phyloP scores from a whole-genome alignment of 2,888 invertebrate species.

The Zele albiditarsus region DNA sequence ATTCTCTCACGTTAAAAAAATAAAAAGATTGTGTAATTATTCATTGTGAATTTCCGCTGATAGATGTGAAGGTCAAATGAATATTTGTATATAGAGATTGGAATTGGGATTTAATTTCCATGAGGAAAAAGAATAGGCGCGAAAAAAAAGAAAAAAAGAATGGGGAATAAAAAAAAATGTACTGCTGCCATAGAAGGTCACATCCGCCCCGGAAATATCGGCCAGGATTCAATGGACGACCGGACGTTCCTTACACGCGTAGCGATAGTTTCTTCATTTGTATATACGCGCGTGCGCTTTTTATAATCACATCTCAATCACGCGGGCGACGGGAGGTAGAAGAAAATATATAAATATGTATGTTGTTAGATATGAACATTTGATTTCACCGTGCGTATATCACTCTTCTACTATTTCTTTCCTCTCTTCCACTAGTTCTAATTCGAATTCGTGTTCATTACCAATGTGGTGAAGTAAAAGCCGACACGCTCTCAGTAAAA shows the following conservation, averaged over 20 bases:
- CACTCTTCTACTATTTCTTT: background rate
- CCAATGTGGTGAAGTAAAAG: background rate
- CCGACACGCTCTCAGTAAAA: background rate
- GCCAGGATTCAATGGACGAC: conserved; percentile 17
- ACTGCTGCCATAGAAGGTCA: conserved; percentile 8
- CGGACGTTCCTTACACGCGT: conserved; percentile 4
- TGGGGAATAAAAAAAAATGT: conserved; percentile 2
- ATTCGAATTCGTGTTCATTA: background rate
- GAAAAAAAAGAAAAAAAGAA: background rate
- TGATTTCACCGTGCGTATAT: background rate
- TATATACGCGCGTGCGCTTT: background rate
- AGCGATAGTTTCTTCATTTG: conserved; percentile 16
- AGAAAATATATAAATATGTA: conserved; percentile 10
- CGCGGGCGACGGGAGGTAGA: background rate
- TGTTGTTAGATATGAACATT: background rate
- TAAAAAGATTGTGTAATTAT: background rate
- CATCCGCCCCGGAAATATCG: conserved; percentile 25
- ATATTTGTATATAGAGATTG: background rate
- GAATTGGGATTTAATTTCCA: background rate
- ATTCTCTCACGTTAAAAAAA: background rate
- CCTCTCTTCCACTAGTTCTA: background rate
- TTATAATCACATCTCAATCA: conserved; percentile 2
- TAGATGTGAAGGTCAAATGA: background rate
- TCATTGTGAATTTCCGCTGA: background rate
- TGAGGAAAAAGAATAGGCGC: background rate